Percentiles rank a stretch among this genome's conserved stretches.
Evolutionary conservation across 2,113 vertebrate genomes (phyloP).

Genomic region (Lepisosteus oculatus): DNA sequence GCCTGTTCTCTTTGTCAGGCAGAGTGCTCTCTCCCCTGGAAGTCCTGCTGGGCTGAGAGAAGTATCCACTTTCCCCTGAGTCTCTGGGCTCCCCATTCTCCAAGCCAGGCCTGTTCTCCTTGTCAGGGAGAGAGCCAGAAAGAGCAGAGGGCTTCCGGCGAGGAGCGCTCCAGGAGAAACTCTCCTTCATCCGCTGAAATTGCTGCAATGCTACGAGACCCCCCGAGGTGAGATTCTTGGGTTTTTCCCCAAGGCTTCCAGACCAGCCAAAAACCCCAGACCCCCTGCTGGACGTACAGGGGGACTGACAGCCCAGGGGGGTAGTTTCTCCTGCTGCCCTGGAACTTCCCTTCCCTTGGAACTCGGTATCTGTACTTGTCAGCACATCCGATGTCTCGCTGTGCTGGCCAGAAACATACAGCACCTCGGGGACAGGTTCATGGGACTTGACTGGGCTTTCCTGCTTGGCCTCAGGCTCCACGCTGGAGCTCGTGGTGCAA

Average conservation of each 20-base stretch:
- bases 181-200: slow-evolving; percentile 57
- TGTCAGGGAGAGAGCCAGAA: background rate
- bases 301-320: slow-evolving; percentile 18
- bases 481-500: slow-evolving; percentile 37
- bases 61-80: slow-evolving; percentile 59
- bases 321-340: slow-evolving; percentile 26
- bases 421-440: slow-evolving; percentile 6
- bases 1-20: too few species aligned
- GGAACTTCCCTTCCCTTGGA: slow-evolving; percentile 27
- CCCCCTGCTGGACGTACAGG: slow-evolving; percentile 38
- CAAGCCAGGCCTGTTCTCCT: background rate
- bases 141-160: background rate
- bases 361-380: slow-evolving; percentile 8
- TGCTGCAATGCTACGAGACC: slow-evolving; percentile 50
- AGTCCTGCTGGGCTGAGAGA: slow-evolving; percentile 51
- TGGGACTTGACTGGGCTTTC: slow-evolving; percentile 23
- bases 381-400: slow-evolving; percentile 1
- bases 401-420: background rate
- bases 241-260: slow-evolving; percentile 35
- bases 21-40: slow-evolving; percentile 13
- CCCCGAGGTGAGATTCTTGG: slow-evolving; percentile 28
- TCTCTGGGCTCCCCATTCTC: slow-evolving; percentile 5
- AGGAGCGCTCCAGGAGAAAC: slow-evolving; percentile 14
- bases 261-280: slow-evolving; percentile 67
- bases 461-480: slow-evolving; percentile 23